A percentile compares a stretch with the other conserved stretches of the same genome.
Evolutionary conservation across 2,888 invertebrate species (phyloP).

Genomic region (Chaitophorus viminalis): DNA sequence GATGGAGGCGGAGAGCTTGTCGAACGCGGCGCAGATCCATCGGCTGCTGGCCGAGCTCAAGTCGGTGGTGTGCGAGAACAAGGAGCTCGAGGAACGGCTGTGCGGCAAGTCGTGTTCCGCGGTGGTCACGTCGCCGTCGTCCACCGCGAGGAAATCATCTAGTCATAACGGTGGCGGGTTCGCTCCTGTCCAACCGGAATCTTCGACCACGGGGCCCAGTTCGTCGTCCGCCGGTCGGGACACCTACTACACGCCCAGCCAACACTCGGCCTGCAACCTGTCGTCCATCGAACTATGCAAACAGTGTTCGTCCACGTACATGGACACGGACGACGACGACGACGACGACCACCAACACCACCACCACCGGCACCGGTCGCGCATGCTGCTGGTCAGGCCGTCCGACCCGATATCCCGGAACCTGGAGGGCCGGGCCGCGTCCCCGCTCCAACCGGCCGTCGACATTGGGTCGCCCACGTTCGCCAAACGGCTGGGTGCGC

Average conservation of each 20-base stretch:
- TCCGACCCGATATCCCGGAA: conserved; percentile 63
- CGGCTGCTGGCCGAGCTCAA: conserved; percentile 75
- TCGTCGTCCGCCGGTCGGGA: conserved; percentile 51
- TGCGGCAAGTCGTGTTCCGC: conserved; percentile 66
- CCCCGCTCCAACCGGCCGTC: conserved; percentile 73
- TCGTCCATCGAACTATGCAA: conserved; percentile 52
- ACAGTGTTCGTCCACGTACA: conserved; percentile 30
- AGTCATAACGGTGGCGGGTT: conserved; percentile 45
- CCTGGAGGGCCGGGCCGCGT: conserved; percentile 53
- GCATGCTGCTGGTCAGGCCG: conserved; percentile 59
- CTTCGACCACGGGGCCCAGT: conserved; percentile 54
- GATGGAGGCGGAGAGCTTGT: conserved; percentile 79
- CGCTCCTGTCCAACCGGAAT: conserved; percentile 46
- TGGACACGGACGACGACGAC: neutral
- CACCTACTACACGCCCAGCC: conserved; percentile 44
- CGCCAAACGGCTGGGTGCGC: conserved; percentile 71
- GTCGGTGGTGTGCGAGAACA: conserved; percentile 71
- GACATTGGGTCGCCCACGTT: conserved; percentile 74
- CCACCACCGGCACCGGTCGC: conserved; percentile 48
- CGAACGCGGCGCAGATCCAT: conserved; percentile 75
- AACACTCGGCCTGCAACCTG: conserved; percentile 50
- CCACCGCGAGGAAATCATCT: conserved; percentile 36
- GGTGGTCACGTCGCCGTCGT: neutral
- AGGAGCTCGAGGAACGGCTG: conserved; percentile 73
- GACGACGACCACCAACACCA: neutral